A percentile compares a stretch with the other conserved stretches of the same genome.
Evolutionary conservation across 2,113 vertebrate genomes (phyloP).

Genomic region (Microtus montanus): DNA sequence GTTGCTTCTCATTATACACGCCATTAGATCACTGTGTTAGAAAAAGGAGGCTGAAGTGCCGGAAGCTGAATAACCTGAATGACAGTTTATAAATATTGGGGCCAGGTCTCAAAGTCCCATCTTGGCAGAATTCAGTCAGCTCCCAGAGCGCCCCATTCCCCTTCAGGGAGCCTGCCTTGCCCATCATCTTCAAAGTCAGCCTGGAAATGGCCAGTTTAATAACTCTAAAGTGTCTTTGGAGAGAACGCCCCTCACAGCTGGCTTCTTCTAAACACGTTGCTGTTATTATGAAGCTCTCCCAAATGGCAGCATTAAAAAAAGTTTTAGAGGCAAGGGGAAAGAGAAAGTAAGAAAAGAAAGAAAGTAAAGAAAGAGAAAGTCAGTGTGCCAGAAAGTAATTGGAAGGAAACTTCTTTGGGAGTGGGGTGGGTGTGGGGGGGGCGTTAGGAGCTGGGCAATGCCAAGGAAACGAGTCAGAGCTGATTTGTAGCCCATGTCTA

Average conservation of each 20-base stretch:
- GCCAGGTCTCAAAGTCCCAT: background rate
- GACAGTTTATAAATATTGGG: background rate
- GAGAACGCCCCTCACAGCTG: background rate
- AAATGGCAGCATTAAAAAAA: background rate
- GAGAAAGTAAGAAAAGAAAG: background rate
- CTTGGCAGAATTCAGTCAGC: background rate
- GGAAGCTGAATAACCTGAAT: background rate
- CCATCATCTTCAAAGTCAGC: background rate
- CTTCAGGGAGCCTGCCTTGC: background rate
- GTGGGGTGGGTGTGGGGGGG: too few relatives aligned
- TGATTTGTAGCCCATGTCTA: background rate
- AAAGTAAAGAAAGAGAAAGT: background rate
- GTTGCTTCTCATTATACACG: background rate
- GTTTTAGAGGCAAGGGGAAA: background rate
- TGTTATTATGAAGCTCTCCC: slow-evolving; percentile 14
- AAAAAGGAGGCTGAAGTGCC: background rate
- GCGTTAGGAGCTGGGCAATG: slow-evolving; percentile 52
- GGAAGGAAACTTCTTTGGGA: slow-evolving; percentile 32
- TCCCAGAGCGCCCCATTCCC: background rate
- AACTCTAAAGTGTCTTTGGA: background rate
- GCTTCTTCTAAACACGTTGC: background rate
- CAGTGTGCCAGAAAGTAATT: slow-evolving; percentile 51
- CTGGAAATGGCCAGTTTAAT: background rate
- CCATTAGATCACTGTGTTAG: background rate
- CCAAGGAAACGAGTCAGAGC: slow-evolving; percentile 49